Base-by-base conservation (phyloP, 2,113 vertebrate genomes). In the Electrona antarctica region DNA sequence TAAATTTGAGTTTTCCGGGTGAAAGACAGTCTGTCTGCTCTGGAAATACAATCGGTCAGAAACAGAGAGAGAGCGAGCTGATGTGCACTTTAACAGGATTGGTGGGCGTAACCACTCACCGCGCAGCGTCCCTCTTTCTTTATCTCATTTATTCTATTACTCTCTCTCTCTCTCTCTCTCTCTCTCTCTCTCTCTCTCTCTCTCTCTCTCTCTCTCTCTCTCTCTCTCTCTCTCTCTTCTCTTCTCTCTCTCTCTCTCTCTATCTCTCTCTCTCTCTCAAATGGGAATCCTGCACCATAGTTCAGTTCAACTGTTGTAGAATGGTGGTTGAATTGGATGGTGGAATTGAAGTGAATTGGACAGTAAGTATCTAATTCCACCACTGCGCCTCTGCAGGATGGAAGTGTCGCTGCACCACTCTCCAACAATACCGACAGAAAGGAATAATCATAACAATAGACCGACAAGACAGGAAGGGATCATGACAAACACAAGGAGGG, bases 41-140 rank as follows among this genome's bases (percentile, higher is more conserved):
- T 76, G 81, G 84, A 90, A 89, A 85, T 81, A 88, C 81, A 92
- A 87, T 89, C 48, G 0, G 3, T 41, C 79, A 74, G 49, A 21
- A 80, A 84, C 67, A 81, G 80, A 83, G 81, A 69, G 76, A 85
- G 81, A 69, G 76, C 84, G 87, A 85, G 84, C 54, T 78, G 87
- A 76, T 74, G n/a, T 64, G 61, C 74, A 72, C 78, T 85, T 74
- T 92, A 92, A 92, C 90, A 92, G 89, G 90, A 92, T 91, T 91
- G 82, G 70, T 28, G 70, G 69, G 77, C 73, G 68, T 81, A 85
- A 73, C 67, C 76, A 67, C 65, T 77, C 73, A 87, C 87, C 87
- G 78, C 90, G 84, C 70, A 76, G 83, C 83, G 83, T 86, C 80
- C 71, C 88, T 69, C 72, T 76, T 73, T 87, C 71, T 72, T 76